Conservation (phyloP, 2,888 invertebrate genomes). For the Zygaena filipendulae region DNA sequence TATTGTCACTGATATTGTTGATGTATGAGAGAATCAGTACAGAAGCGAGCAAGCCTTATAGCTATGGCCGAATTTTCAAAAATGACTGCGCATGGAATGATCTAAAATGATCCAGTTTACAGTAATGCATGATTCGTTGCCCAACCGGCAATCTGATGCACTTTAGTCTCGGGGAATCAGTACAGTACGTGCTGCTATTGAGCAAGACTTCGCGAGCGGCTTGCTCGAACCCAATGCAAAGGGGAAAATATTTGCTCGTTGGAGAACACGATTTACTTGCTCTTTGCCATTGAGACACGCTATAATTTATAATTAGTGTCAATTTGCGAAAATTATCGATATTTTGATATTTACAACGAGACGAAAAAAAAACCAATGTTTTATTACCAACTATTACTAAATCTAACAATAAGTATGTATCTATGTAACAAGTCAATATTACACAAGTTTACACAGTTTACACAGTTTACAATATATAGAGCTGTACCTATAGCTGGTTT, state of each 20-base stretch:
- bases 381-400: too few species aligned
- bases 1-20: too few species aligned
- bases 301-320: slow-evolving; percentile 28
- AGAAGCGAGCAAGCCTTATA: too few species aligned
- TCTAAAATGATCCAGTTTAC: slow-evolving; percentile 32
- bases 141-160: slow-evolving; percentile 39
- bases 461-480: too few species aligned
- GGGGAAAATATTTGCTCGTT: slow-evolving; percentile 24
- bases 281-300: slow-evolving; percentile 20
- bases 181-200: slow-evolving; percentile 32
- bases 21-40: too few species aligned
- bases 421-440: too few species aligned
- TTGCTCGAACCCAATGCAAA: slow-evolving; percentile 14
- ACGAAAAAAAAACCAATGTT: too few species aligned
- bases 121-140: slow-evolving; percentile 32
- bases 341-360: slow-evolving; percentile 7
- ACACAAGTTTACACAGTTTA: too few species aligned
- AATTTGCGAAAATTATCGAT: slow-evolving; percentile 9
- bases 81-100: too few species aligned
- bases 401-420: too few species aligned
- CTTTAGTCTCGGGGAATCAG: slow-evolving; percentile 32
- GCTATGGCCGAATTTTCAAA: too few species aligned
- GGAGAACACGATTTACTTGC: slow-evolving; percentile 22
- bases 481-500: too few species aligned
- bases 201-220: slow-evolving; percentile 23